Base-by-base conservation (phyloP, 2,888 invertebrate genomes). In the Campoplex capitator region DNA sequence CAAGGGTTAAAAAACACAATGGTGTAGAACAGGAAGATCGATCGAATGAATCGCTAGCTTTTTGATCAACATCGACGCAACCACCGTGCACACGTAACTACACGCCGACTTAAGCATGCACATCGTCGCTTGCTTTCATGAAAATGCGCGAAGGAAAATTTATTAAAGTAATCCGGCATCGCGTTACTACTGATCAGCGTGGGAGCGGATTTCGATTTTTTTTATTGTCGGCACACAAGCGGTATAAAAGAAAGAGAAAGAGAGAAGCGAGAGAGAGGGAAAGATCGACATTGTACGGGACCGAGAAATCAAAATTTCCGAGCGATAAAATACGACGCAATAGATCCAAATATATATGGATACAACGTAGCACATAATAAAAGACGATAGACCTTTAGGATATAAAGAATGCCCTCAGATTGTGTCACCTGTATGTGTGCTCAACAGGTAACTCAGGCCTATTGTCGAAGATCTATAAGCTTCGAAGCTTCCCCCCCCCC, bases 141-240 rank as follows among this genome's bases (percentile, higher is more conserved):
- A 45, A 73, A 78, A 81, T 48, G 71, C 65, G 78, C 54, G 81
- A 48, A 56, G 54, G 89, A 90, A 92, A 92, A 93, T 93, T 92
- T 93, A 92, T 93, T 91, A 91, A 92, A 92, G 92, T 93, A 93
- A 94, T 93, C 94, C 91, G 91, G 88, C 90, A 90, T 93, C 93
- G 91, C 92, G 93, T 91, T 92, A 92, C 92, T 93, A 93, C 91
- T 94, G 94, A 94, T 94, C 94, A 91, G 94, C 94, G 94, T 94
- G 94, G 94, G 94, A 94, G 93, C 93, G 90, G 79, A 71, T 78
- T 73, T 84, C 85, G 87, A 91, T 91, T 92, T 92, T 91, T 45
- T 79, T 78, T 78, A 92, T 92, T 91, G 90, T 92, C 54, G 86
- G 86, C 86, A 79, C 77, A 9, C 62, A 45, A 32, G 9, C 88